Conservation (phyloP, 2,113 vertebrate species). For the Forbesichthys agassizii region DNA sequence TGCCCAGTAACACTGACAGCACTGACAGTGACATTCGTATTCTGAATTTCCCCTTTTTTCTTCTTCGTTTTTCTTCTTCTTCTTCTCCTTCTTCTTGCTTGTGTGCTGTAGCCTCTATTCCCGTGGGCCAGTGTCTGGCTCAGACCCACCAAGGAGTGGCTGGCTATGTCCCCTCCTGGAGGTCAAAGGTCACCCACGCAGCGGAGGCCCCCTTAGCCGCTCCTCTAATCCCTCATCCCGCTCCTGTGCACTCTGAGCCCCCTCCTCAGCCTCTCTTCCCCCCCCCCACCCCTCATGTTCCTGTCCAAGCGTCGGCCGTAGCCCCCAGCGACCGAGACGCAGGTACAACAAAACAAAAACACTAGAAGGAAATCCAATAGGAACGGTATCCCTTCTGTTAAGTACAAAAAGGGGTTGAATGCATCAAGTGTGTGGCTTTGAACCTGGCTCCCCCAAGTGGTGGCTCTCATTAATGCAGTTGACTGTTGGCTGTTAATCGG, state of each 20-base stretch:
- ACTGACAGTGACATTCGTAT: not conserved
- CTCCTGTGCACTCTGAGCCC: slow-evolving; percentile 35
- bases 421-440: not conserved
- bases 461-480: not conserved
- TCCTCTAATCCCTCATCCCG: slow-evolving; percentile 26
- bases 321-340: slow-evolving; percentile 46
- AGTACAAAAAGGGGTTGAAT: not conserved
- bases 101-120: slow-evolving; percentile 47
- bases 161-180: slow-evolving; percentile 52
- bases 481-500: not conserved
- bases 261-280: slow-evolving; percentile 33
- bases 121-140: slow-evolving; percentile 36
- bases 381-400: not conserved
- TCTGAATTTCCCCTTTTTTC: not conserved
- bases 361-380: not conserved
- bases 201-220: slow-evolving; percentile 28
- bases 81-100: not conserved
- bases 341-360: slow-evolving; percentile 60
- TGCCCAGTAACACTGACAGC: not conserved
- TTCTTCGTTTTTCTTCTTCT: slow-evolving; percentile 5
- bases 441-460: slow-evolving; percentile 24
- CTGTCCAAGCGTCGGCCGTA: slow-evolving; percentile 28
- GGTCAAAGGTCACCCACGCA: slow-evolving; percentile 26
- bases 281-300: slow-evolving; percentile 23
- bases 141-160: slow-evolving; percentile 42